Evolutionary conservation across 2,797 vertebrate species (phyloP), one percentile per base, ranked within the genome.

Genomic region (Ciconia nigra): DNA sequence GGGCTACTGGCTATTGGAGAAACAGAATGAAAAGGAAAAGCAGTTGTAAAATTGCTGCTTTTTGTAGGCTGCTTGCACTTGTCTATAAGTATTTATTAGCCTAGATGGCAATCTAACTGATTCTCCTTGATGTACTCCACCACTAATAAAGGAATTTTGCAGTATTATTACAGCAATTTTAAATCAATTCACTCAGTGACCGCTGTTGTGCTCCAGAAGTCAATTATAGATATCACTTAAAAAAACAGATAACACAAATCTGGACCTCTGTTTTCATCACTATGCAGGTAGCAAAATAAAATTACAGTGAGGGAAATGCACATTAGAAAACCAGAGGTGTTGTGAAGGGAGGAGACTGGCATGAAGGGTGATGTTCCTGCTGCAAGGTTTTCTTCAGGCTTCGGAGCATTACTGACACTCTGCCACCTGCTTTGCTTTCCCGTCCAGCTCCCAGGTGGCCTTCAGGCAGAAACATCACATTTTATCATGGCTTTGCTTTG

Each of bases 151-250:
- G 89, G 94, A 97, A 97, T 96, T 96, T 89, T 93, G 92, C 79
- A 59, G 79, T 78, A 91, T 96, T 97, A 96, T 96, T 94, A 93
- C 52, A 95, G 89, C 87, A 96, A 96, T 97, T 96, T 96, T 70
- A 96, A 93, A 91, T 96, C 87, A 61, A 91, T 96, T 96, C 88
- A 65, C 72, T 92, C 46, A 12, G 42, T 24, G 85, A 96, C 83
- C 0, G 10, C 69, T 8, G 54, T 57, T 82, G 81, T 5, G 20
- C 79, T 95, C 74, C 35, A 31, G 42, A 91, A 96, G 89, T 96
- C 95, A 90, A 91, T 96, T 95, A 96, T n/a, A 90, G 93, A 85
- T 84, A 97, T 35, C 67, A 59, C 41, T 81, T 95, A 46, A 96
- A 95, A 81, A 12, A 17, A 1, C 0, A 91, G 88, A 89, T 57